phyloP scores from a whole-genome alignment of 2,797 vertebrate species.

The Pantherophis vulpinus region DNA sequence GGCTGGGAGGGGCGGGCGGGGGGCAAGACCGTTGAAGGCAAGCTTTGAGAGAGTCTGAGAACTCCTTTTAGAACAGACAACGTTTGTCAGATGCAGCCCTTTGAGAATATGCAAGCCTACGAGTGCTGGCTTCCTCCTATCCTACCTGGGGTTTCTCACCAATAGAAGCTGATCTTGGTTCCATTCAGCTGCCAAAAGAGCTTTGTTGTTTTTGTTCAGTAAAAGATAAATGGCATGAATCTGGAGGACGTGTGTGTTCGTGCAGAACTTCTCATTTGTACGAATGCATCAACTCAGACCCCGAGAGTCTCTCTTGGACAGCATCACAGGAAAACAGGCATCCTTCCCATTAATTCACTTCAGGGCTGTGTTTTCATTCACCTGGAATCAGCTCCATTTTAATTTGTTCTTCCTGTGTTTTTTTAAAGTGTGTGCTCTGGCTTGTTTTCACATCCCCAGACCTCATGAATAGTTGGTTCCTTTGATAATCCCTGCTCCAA shows the following conservation, averaged over 20 bases:
- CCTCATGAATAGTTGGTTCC: constrained; percentile 21
- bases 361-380: constrained; percentile 13
- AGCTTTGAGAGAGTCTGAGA: constrained; percentile 40
- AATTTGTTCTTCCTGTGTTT: constrained; percentile 25
- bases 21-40: constrained; percentile 44
- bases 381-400: constrained; percentile 44
- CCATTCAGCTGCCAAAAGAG: constrained; percentile 53
- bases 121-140: constrained; percentile 44
- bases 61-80: constrained; percentile 50
- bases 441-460: constrained; percentile 37
- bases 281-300: constrained; percentile 2
- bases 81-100: constrained; percentile 43
- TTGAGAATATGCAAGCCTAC: constrained; percentile 48
- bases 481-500: not conserved
- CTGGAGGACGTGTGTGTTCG: constrained; percentile 25
- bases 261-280: constrained; percentile 26
- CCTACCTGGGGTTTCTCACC: constrained; percentile 36
- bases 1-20: constrained; percentile 38
- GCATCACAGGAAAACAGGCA: not conserved
- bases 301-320: not conserved
- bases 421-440: constrained; percentile 37
- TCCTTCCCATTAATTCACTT: not conserved
- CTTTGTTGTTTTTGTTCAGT: constrained; percentile 49
- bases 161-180: constrained; percentile 42
- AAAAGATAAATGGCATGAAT: constrained; percentile 40